Evolutionary conservation across 2,113 vertebrate genomes (phyloP).

Genomic region (Syrrhaptes paradoxus): DNA sequence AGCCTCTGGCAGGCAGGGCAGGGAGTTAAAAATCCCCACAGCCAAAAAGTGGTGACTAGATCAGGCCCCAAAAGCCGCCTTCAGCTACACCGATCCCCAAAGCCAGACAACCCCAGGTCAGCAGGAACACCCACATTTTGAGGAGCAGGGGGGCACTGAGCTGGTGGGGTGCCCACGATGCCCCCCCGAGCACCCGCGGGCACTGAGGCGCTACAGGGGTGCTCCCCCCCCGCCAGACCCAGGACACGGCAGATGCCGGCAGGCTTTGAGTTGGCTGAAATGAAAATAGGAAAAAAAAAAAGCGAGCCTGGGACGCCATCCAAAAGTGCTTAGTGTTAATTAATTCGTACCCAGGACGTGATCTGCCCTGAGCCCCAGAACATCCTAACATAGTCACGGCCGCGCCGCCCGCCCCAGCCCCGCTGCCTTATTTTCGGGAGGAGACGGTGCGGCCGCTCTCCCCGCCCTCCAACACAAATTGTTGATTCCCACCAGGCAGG

Average conservation of each 20-base stretch:
- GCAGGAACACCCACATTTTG: fast-evolving
- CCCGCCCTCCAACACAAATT: fast-evolving
- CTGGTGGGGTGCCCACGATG: fast-evolving
- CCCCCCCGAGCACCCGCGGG: neutral
- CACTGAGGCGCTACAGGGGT: neutral
- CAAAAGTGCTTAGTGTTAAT: slow-evolving; percentile 38
- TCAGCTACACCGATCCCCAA: neutral
- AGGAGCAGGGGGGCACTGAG: neutral
- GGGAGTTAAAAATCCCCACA: neutral
- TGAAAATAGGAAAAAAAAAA: neutral
- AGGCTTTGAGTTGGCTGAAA: slow-evolving; percentile 10
- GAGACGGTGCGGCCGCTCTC: neutral
- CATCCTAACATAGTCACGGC: slow-evolving; percentile 53
- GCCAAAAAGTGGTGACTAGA: neutral
- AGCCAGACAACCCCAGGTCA: neutral
- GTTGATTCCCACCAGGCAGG: neutral
- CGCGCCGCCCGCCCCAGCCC: neutral
- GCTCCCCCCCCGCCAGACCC: neutral
- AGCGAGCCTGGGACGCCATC: slow-evolving; percentile 1
- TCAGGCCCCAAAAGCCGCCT: neutral
- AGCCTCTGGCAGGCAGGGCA: neutral
- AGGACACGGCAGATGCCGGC: neutral
- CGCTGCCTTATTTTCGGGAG: neutral
- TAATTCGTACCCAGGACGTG: slow-evolving; percentile 10
- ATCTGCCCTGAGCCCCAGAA: slow-evolving; percentile 43